Percentiles rank a stretch among this genome's conserved stretches.
phyloP scores from a whole-genome alignment of 2,888 invertebrate genomes.

The Andrena bicolor region DNA sequence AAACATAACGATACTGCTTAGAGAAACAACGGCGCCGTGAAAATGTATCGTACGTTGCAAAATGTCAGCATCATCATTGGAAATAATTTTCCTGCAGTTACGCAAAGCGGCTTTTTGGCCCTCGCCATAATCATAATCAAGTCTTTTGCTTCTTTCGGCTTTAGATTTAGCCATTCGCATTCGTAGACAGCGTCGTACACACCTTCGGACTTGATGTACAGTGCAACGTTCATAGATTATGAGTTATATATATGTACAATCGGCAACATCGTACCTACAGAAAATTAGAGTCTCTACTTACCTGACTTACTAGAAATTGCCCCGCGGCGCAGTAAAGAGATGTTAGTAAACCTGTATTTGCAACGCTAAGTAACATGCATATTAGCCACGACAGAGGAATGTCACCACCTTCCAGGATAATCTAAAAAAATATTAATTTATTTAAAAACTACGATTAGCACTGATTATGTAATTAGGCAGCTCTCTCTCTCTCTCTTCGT shows the following conservation, averaged over 20 bases:
- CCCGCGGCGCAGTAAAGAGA: constrained; percentile 43
- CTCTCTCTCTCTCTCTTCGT: too few relatives aligned
- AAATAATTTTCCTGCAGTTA: constrained; percentile 2
- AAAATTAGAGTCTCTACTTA: constrained; percentile 14
- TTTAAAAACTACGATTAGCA: not conserved
- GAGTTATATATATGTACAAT: too few relatives aligned
- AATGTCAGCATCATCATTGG: not conserved
- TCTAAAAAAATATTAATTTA: constrained; percentile 7
- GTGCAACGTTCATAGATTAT: not conserved
- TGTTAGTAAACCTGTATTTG: constrained; percentile 26
- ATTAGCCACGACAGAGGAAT: not conserved
- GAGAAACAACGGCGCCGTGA: not conserved
- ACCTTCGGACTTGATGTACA: constrained; percentile 35
- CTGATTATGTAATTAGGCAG: too few relatives aligned
- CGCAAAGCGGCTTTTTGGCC: not conserved
- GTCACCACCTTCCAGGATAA: not conserved
- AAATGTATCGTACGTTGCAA: not conserved
- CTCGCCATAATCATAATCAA: constrained; percentile 43
- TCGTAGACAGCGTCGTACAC: constrained; percentile 31
- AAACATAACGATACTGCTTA: too few relatives aligned
- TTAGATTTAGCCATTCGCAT: constrained; percentile 44
- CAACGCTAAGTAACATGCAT: not conserved
- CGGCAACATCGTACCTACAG: too few relatives aligned
- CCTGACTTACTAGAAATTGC: constrained; percentile 39
- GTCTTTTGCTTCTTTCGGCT: constrained; percentile 37